Evolutionary conservation across 2,888 invertebrate species (phyloP), one percentile per base, ranked within the genome.

Genomic region (Hipparchia sbordonii): DNA sequence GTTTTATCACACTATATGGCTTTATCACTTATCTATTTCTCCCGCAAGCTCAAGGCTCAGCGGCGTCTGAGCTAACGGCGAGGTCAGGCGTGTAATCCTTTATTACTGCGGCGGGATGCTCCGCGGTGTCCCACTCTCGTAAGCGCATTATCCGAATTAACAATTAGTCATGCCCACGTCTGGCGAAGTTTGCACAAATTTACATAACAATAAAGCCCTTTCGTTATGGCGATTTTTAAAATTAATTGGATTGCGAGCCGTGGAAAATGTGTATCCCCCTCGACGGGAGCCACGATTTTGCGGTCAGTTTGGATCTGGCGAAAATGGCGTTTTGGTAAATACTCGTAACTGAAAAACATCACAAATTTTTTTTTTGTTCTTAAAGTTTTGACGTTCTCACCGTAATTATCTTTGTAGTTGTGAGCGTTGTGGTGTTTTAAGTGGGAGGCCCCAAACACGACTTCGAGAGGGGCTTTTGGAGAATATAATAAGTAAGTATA

Each of bases 141-240:
- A 91, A 92, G 91, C 89, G 90, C 90, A 92, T 93, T 92, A 92
- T 82, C 85, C 88, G 91, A 92, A 93, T 93, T 92, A 93, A 92
- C 92, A 93, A 93, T 93, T 93, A 93, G 93, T 90, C 93, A 92
- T 89, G 92, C 90, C 92, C 87, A 87, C 85, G 91, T 89, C 90
- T 91, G 91, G 83, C 87, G 85, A 90, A 92, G 91, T 93, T 92
- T 90, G 90, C 91, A 87, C 89, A 89, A 87, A 93, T 93, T 92
- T 92, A 92, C 93, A 93, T 93, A 90, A 93, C 93, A 93, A 93
- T 91, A 89, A 89, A 87, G 87, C 90, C 91, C 90, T 89, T 87
- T 85, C 82, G 89, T 85, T 87, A 88, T 87, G 90, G 89, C 89
- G 88, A 91, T 92, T 93, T 92, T 92, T 91, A 85, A 88, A 92